A percentile compares a stretch with the other conserved stretches of the same genome.
phyloP scores from a whole-genome alignment of 2,888 invertebrate species.

The Microctonus brassicae region DNA sequence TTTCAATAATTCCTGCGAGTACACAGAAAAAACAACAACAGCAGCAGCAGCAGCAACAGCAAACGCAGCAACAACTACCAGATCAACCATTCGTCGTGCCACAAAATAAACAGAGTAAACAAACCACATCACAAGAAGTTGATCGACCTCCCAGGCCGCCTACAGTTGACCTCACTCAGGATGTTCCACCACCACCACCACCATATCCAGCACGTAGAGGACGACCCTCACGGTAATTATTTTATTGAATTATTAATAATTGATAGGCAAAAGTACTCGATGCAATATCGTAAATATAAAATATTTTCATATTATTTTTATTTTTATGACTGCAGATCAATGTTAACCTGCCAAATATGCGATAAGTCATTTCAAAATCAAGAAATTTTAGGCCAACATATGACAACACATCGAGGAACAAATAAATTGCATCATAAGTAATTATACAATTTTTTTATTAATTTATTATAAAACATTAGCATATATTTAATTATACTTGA shows the following conservation, averaged over 20 bases:
- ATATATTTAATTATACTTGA: not conserved
- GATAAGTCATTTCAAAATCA: conserved; percentile 70
- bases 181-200: conserved; percentile 59
- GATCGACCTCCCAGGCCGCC: conserved; percentile 71
- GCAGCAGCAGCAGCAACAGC: conserved; percentile 61
- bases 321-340: conserved; percentile 13
- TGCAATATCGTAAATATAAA: not conserved
- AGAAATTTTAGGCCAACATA: conserved; percentile 71
- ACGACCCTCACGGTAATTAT: conserved; percentile 62
- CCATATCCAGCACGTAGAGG: conserved; percentile 66
- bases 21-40: conserved; percentile 66
- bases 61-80: conserved; percentile 62
- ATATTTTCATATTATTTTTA: not conserved
- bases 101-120: conserved; percentile 60
- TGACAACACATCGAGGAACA: conserved; percentile 69
- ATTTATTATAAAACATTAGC: no score
- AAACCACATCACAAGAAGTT: conserved; percentile 58
- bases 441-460: conserved; percentile 40
- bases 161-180: conserved; percentile 70
- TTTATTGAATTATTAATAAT: not conserved
- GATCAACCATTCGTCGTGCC: conserved; percentile 69
- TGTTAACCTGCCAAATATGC: conserved; percentile 68
- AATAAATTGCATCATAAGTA: conserved; percentile 69
- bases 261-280: not conserved
- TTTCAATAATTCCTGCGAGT: conserved; percentile 74